A percentile compares a stretch with the other conserved stretches of the same genome.
phyloP scores from a whole-genome alignment of 92 coral and sea anemone species.

The Phenganax subtilis region DNA sequence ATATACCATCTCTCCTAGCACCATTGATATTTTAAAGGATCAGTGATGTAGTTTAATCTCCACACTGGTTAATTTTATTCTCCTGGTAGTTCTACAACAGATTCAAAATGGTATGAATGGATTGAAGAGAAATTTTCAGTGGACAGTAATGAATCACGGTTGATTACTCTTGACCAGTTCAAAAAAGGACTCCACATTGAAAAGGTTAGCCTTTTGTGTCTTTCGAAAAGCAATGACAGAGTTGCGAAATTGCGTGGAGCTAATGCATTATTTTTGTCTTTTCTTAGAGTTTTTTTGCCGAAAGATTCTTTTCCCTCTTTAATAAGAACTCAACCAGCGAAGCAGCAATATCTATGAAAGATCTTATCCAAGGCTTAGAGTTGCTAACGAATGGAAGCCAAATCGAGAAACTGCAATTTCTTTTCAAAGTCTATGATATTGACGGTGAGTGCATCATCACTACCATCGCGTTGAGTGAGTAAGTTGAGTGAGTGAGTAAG shows the following conservation, averaged over 20 bases:
- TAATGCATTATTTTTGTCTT: background rate
- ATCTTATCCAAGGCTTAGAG: conserved; percentile 34
- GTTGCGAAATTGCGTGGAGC: too few relatives aligned
- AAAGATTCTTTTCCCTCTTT: conserved; percentile 24
- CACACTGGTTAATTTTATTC: background rate
- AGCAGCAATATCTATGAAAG: conserved; percentile 19
- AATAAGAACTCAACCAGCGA: background rate
- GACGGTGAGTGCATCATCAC: conserved; percentile 9
- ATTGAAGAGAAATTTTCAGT: conserved; percentile 37
- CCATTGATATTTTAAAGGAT: background rate
- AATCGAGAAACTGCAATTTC: conserved; percentile 31
- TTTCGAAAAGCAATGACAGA: background rate
- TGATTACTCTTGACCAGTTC: conserved; percentile 34
- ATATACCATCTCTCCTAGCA: too few relatives aligned
- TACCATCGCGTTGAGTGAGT: background rate
- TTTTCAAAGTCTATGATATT: conserved; percentile 32
- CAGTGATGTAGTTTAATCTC: background rate
- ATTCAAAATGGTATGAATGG: conserved; percentile 39
- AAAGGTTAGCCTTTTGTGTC: background rate
- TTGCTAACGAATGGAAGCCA: conserved; percentile 36
- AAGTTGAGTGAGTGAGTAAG: background rate
- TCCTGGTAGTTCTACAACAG: conserved; percentile 24
- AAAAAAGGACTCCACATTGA: conserved; percentile 35
- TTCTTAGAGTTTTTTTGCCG: conserved; percentile 30
- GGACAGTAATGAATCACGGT: conserved; percentile 29